Percentiles rank a stretch among this genome's conserved stretches.
These are phyloP conservation scores for Heptranchias perlo DNA, from an alignment of 2,113 vertebrate genomes.

Conservation along the genomic window DNA sequence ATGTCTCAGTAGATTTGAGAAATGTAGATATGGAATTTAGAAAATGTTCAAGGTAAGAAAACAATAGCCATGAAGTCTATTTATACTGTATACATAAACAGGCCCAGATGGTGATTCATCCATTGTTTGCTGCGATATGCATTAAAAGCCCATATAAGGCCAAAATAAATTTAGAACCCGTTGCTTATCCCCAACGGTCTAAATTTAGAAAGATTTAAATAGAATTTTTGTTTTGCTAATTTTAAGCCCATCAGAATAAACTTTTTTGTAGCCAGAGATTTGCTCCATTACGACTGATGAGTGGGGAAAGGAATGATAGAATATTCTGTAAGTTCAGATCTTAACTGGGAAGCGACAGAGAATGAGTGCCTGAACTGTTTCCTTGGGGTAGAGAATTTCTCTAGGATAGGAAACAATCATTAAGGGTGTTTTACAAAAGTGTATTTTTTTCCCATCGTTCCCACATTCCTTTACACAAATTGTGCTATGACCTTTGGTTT, in stretches of 20 bases:
- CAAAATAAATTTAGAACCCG: neutral
- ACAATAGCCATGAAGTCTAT: neutral
- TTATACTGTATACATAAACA: neutral
- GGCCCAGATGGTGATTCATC: neutral
- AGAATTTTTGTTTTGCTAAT: constrained; percentile 3
- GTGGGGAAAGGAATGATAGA: neutral
- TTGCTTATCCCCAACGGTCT: neutral
- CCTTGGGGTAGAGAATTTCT: no score
- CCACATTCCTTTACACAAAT: neutral
- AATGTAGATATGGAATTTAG: neutral
- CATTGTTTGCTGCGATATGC: neutral
- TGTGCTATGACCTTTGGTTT: neutral
- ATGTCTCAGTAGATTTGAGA: neutral
- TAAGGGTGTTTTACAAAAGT: neutral
- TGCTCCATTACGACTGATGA: neutral
- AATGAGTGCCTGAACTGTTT: no score
- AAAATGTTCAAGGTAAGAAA: neutral
- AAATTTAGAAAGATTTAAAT: neutral
- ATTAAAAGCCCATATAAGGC: neutral
- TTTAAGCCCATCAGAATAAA: neutral
- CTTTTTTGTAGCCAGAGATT: neutral
- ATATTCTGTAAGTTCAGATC: neutral
- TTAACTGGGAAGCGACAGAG: neutral
- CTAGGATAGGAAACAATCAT: neutral
- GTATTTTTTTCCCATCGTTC: neutral